Evolutionary conservation across 2,797 vertebrate genomes (phyloP), one percentile per base, ranked within the genome.

Genomic region (Parauchenoglanis ngamensis): DNA sequence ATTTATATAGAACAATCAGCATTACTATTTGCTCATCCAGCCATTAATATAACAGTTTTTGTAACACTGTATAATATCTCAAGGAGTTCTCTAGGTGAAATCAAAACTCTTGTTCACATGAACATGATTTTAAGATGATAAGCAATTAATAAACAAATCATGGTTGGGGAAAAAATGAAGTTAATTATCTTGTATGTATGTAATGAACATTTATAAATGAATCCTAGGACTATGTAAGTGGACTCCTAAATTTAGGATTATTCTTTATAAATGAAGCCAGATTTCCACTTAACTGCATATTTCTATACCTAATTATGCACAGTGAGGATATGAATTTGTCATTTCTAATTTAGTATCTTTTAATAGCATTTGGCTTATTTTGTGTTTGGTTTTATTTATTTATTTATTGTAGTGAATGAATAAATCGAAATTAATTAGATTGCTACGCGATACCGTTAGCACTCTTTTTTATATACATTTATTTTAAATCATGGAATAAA

Each of bases 401-500:
- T n/a, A 0, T 52, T 54, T 15, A 6, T 49, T 75, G 2, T 13
- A 8, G n/a, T 76, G 2, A 57, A 79, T 44, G 0, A 15, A 61
- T 80, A 57, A 44, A 40, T 57, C 28, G 21, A 4, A 7, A 59
- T 15, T 0, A 59, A 59, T 79, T 59, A 23, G 8, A 11, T 57
- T 59, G 21, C 21, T 80, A 23, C 56, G 1, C 13, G 25, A 31
- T 35, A 23, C 31, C 13, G 10, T 81, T 28, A 0, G 25, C 13
- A 80, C 35, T 21, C 59, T 21, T 10, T 56, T 79, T 57, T 13
- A 57, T 2, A 79, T 52, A 59, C 13, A 52, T 67, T 83, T 83
- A 52, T 68, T 83, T 83, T 54, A 52, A 49, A 83, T 12, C 46
- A 31, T 11, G n/a, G 61, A 68, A 68, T 83, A 68, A 83, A 68